Percentiles rank a stretch among this genome's conserved stretches.
These are phyloP conservation scores for Aramus guarauna DNA, from an alignment of 2,113 vertebrate genomes.

Conservation along the genomic window DNA sequence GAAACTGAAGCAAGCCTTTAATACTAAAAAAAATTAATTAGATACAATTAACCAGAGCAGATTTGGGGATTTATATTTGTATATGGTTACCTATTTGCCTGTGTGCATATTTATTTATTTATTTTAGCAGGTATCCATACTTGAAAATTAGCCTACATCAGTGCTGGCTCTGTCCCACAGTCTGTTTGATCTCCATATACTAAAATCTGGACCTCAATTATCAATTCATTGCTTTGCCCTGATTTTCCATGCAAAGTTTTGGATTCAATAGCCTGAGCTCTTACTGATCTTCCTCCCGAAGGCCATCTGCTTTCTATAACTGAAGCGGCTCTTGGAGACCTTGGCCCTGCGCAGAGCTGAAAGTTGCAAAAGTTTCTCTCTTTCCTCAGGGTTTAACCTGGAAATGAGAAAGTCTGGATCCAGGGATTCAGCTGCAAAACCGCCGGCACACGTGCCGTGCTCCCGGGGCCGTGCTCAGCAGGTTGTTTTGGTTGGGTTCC, in stretches of 20 bases:
- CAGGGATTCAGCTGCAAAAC: neutral
- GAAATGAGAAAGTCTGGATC: neutral
- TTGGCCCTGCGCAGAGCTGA: neutral
- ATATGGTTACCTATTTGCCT: neutral
- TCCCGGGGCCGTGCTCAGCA: neutral
- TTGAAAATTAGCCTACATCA: neutral
- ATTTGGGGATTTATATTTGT: neutral
- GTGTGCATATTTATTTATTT: neutral
- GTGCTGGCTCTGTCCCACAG: neutral
- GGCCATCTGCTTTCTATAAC: conserved; percentile 9
- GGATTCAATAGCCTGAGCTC: neutral
- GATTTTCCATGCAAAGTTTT: neutral
- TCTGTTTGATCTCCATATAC: neutral
- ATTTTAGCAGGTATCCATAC: neutral
- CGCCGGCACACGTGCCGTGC: neutral
- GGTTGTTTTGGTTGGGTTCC: neutral
- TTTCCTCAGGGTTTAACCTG: neutral
- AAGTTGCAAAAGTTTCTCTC: neutral
- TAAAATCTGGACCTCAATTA: neutral
- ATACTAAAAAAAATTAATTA: neutral
- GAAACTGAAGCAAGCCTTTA: neutral
- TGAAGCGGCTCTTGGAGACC: neutral
- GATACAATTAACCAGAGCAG: neutral
- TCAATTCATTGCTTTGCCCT: neutral
- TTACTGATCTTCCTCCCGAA: neutral